Percentiles rank a stretch among this genome's conserved stretches.
Conservation (phyloP, 2,888 invertebrate species). For the Trachelus tabidus region DNA sequence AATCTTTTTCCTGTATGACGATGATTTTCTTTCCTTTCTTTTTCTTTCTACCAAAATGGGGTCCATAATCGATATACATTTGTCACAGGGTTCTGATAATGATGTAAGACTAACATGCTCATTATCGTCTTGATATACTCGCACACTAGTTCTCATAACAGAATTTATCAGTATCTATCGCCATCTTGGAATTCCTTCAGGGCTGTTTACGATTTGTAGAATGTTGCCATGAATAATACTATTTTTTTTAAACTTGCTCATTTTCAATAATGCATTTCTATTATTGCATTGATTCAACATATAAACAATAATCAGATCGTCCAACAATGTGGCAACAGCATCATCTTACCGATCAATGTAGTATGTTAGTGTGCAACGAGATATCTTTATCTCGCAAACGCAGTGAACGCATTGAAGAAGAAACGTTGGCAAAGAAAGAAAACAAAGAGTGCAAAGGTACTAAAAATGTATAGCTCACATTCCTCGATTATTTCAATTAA, state of each 20-base stretch:
- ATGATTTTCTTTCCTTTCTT: background rate
- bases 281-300: background rate
- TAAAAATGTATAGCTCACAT: no score
- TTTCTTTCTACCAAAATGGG: background rate
- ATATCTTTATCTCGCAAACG: no score
- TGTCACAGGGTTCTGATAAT: background rate
- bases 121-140: background rate
- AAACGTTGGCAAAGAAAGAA: no score
- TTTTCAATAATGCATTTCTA: background rate
- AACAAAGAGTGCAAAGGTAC: no score
- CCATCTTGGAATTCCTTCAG: background rate
- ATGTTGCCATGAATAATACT: no score
- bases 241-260: background rate
- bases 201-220: background rate
- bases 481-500: no score
- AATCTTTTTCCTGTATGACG: background rate
- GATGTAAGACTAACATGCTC: slow-evolving; percentile 1
- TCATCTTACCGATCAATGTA: no score
- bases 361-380: no score
- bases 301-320: background rate
- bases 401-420: no score
- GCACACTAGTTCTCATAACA: background rate
- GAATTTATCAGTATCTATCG: background rate
- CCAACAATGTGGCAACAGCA: no score
- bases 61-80: background rate